Evolutionary conservation across 1,140 invertebrate species (phyloP).

Genomic region (Danaus plexippus): DNA sequence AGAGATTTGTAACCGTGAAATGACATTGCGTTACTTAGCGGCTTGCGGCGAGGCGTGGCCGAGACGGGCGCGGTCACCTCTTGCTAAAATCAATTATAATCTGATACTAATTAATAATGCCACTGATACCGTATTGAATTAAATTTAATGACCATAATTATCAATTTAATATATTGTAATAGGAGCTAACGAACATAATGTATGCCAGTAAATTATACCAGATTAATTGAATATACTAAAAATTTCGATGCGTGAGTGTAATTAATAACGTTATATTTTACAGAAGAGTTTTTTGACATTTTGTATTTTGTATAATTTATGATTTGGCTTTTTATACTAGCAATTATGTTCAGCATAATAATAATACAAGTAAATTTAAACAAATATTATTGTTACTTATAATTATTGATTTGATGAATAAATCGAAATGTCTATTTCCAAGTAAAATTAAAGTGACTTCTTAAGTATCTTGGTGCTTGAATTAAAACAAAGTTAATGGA

Average conservation of each 20-base stretch:
- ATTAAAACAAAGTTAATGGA: conserved; percentile 33
- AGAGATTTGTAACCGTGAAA: conserved; percentile 49
- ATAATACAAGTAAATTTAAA: conserved; percentile 1
- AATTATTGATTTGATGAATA: conserved; percentile 17
- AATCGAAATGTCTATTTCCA: conserved; percentile 21
- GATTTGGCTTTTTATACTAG: too few species aligned
- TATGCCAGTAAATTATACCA: not conserved
- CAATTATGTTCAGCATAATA: not conserved
- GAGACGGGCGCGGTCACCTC: conserved; percentile 46
- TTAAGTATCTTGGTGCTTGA: conserved; percentile 23
- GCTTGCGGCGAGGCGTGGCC: conserved; percentile 39
- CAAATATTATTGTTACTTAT: not conserved
- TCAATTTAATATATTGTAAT: conserved; percentile 6
- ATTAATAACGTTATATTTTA: conserved; percentile 1
- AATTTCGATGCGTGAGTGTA: not conserved
- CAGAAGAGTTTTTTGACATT: not conserved
- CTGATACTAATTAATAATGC: conserved; percentile 30
- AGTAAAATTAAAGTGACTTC: conserved; percentile 24
- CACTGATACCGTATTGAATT: conserved; percentile 23
- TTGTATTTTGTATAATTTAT: too few species aligned
- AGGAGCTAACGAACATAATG: too few species aligned
- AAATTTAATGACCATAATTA: conserved; percentile 24
- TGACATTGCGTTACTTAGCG: conserved; percentile 45
- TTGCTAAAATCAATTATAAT: conserved; percentile 43
- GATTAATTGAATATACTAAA: not conserved